These are phyloP conservation scores for Irena cyanogastra DNA, from an alignment of 2,113 vertebrate genomes.

Conservation along the genomic window DNA sequence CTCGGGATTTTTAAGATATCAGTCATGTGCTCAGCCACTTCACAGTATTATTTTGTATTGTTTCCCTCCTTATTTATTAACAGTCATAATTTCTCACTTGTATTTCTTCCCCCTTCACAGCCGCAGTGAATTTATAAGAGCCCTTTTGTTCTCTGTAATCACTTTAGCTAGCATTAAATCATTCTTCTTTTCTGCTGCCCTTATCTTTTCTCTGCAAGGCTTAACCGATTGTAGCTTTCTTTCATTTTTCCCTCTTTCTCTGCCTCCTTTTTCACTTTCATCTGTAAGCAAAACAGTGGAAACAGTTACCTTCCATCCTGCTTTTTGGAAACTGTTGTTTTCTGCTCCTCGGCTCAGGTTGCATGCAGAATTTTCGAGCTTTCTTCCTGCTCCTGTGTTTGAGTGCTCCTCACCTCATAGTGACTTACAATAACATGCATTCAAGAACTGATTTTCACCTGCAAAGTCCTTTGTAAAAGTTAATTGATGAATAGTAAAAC, in stretches of 20 bases:
- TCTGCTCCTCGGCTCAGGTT: background rate
- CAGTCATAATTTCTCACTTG: slow-evolving; percentile 26
- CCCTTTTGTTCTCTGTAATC: slow-evolving; percentile 55
- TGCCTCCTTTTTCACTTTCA: background rate
- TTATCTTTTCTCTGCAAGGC: slow-evolving; percentile 48
- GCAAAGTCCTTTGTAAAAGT: background rate
- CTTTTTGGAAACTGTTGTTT: background rate
- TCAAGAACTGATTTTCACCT: background rate
- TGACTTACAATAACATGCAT: background rate
- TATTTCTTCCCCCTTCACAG: background rate
- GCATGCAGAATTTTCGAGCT: background rate
- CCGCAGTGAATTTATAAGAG: slow-evolving; percentile 1
- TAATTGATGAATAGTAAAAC: background rate
- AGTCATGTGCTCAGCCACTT: background rate
- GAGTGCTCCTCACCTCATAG: background rate
- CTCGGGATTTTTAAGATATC: background rate
- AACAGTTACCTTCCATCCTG: background rate
- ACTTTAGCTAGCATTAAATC: slow-evolving; percentile 49
- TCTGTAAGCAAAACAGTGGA: background rate
- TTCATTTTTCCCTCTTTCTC: slow-evolving; percentile 1
- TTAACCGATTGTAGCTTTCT: background rate
- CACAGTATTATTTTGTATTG: background rate
- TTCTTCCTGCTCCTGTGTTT: background rate
- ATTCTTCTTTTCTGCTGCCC: slow-evolving; percentile 13
- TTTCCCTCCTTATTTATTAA: slow-evolving; percentile 37